Conservation (phyloP, 37 sponge, comb jelly and placozoan genomes). For the Dysidea cf. avara region DNA sequence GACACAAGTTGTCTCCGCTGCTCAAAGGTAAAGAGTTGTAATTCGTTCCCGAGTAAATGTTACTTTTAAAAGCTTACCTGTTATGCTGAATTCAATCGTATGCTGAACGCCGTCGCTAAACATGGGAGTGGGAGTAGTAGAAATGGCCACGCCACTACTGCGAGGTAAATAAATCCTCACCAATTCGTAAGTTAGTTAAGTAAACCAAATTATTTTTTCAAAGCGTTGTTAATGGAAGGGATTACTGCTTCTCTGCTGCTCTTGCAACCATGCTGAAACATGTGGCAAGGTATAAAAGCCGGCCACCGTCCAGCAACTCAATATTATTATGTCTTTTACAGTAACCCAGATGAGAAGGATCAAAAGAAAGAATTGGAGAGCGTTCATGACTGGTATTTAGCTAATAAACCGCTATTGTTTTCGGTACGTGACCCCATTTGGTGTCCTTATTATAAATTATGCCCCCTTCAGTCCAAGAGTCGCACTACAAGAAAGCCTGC, state of each 20-base stretch:
- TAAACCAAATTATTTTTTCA: too few relatives aligned
- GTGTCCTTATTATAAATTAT: too few relatives aligned
- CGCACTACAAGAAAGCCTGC: too few relatives aligned
- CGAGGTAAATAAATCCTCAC: too few relatives aligned
- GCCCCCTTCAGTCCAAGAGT: too few relatives aligned
- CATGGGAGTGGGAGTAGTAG: not conserved
- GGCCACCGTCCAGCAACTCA: not conserved
- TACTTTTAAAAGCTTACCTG: conserved; percentile 33
- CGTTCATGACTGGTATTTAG: conserved; percentile 54
- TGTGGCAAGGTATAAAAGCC: conserved; percentile 20
- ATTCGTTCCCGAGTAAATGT: not conserved
- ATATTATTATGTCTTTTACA: not conserved
- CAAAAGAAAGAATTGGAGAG: conserved; percentile 45
- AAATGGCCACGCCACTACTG: not conserved
- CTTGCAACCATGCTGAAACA: conserved; percentile 38
- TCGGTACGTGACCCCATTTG: not conserved
- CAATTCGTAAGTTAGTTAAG: too few relatives aligned
- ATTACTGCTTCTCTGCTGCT: conserved; percentile 54
- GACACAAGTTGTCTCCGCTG: conserved; percentile 50
- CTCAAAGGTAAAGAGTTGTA: conserved; percentile 33
- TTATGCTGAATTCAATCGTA: conserved; percentile 65
- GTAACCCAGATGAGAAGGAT: conserved; percentile 22
- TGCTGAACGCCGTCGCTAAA: conserved; percentile 50
- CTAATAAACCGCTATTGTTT: conserved; percentile 49
- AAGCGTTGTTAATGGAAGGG: conserved; percentile 1